These are phyloP conservation scores for Sturnus vulgaris DNA, from an alignment of 2,113 vertebrate genomes.

Conservation along the genomic window DNA sequence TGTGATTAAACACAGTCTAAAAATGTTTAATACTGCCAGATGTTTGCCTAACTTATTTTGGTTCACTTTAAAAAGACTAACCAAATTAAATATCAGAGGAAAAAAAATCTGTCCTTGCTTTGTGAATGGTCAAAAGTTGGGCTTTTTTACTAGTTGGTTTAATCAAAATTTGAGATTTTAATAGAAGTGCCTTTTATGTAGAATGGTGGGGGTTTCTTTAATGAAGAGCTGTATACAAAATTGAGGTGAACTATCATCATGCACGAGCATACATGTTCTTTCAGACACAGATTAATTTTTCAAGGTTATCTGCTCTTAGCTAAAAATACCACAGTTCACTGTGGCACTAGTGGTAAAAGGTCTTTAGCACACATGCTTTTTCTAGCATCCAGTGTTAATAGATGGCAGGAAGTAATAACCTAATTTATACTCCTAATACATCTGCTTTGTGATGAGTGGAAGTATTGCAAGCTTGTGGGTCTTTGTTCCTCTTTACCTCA, in stretches of 20 bases:
- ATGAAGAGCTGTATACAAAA: neutral
- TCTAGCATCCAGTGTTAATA: neutral
- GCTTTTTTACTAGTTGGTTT: neutral
- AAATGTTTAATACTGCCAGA: neutral
- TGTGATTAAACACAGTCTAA: neutral
- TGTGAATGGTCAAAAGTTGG: neutral
- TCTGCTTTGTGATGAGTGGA: neutral
- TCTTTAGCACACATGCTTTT: neutral
- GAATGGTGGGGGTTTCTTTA: too few species aligned
- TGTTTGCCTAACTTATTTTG: neutral
- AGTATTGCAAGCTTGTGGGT: neutral
- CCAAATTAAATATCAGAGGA: rapidly evolving
- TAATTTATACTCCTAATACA: neutral
- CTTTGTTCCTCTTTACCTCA: neutral
- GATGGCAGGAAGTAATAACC: neutral
- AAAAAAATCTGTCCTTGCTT: neutral
- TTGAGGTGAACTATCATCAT: neutral
- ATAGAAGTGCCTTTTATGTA: neutral
- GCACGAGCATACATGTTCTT: neutral
- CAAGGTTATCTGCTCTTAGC: neutral
- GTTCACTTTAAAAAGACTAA: neutral
- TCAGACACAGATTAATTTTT: neutral
- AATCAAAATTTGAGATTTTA: neutral
- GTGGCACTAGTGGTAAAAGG: neutral
- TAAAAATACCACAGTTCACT: neutral